Percentiles rank a stretch among this genome's conserved stretches.
phyloP scores from a whole-genome alignment of 2,113 vertebrate species.

The Hemiprocne comata region DNA sequence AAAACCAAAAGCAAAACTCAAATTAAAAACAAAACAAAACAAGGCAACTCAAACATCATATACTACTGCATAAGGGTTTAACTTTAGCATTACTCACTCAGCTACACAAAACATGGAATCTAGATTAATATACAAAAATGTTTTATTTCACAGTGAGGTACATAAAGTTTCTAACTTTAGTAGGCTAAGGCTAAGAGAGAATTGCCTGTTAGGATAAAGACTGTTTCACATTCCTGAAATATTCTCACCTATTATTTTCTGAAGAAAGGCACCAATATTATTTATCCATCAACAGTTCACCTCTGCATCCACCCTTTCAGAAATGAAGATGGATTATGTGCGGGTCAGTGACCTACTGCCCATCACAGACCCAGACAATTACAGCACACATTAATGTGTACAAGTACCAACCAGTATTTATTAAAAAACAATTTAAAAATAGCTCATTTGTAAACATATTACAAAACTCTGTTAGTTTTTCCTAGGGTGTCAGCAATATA shows the following conservation, averaged over 20 bases:
- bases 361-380: neutral
- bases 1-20: slow-evolving; percentile 47
- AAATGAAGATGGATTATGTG: slow-evolving; percentile 15
- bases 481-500: slow-evolving; percentile 57
- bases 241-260: slow-evolving; percentile 5
- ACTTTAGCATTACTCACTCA: slow-evolving; percentile 40
- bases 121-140: slow-evolving; percentile 55
- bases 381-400: neutral
- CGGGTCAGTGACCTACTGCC: neutral
- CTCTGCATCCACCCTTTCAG: neutral
- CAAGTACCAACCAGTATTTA: slow-evolving; percentile 49
- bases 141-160: slow-evolving; percentile 76
- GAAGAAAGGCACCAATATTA: slow-evolving; percentile 38
- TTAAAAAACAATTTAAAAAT: slow-evolving; percentile 7
- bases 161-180: slow-evolving; percentile 66
- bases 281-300: neutral
- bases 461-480: slow-evolving; percentile 54
- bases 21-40: slow-evolving; percentile 2
- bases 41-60: slow-evolving; percentile 34
- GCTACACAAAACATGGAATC: slow-evolving; percentile 46
- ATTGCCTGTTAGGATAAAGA: slow-evolving; percentile 3
- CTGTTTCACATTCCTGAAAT: slow-evolving; percentile 65
- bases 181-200: slow-evolving; percentile 46
- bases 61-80: slow-evolving; percentile 33
- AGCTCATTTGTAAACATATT: slow-evolving; percentile 65